Base-by-base conservation (phyloP, 1,140 invertebrate genomes). In the Catajapyx aquilonaris region DNA sequence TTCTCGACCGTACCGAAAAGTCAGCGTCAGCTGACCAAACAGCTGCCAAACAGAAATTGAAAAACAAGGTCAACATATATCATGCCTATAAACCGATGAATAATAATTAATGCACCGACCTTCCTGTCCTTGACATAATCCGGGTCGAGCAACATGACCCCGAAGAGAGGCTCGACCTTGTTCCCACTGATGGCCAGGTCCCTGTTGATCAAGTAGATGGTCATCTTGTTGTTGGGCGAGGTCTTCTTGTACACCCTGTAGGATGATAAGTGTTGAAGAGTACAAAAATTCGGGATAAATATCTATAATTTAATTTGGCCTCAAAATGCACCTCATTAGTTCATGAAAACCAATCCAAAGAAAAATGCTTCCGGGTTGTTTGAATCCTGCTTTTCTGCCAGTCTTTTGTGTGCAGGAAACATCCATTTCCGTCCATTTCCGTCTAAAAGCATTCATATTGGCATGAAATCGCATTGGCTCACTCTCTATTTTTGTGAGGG, bases 1-100 rank as follows among this genome's bases (percentile, higher is more conserved):
- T 60, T 88, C 84, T 23, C 84, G 61, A 0, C 85, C 83, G 49
- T 88, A 87, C 37, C 84, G 76, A 54, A 86, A 87, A 19, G 79
- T 85, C 37, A 86, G 53, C 1, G 79, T 81, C 22, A 87, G 68
- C 60, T 86, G 80, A 31, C 78, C 80, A 50, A 72, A 85, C 17
- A 86, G 69, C 61, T 70, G 46, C 15, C 42, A 45, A 40, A n/a
- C n/a, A n/a, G n/a, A n/a, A n/a, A n/a, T n/a, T n/a, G n/a, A n/a
- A n/a, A n/a, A n/a, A n/a, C n/a, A n/a, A n/a, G n/a, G n/a, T n/a
- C n/a, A n/a, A n/a, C n/a, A n/a, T n/a, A n/a, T n/a, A n/a, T n/a
- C n/a, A n/a, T n/a, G n/a, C n/a, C n/a, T n/a, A n/a, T n/a, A n/a
- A n/a, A n/a, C n/a, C n/a, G n/a, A n/a, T n/a, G n/a, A n/a, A n/a